A percentile compares a stretch with the other conserved stretches of the same genome.
Evolutionary conservation across 2,797 vertebrate species (phyloP).

Genomic region (Bradypus variegatus): DNA sequence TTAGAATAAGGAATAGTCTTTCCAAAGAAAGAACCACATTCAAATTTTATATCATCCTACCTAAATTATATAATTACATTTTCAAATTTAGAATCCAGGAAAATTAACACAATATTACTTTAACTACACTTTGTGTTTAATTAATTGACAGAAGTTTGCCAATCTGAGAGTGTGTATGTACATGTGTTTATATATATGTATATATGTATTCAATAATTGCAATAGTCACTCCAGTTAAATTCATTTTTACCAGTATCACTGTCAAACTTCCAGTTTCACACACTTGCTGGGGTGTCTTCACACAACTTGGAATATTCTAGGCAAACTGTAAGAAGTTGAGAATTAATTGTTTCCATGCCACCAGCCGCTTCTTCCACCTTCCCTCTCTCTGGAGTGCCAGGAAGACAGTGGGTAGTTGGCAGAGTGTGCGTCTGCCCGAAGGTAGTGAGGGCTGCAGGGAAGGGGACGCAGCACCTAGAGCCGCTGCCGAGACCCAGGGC

Average conservation of each 20-base stretch:
- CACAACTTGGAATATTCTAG: constrained; percentile 39
- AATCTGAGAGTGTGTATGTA: neutral
- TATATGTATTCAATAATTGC: neutral
- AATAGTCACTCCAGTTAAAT: neutral
- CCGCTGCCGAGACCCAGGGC: neutral
- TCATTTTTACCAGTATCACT: constrained; percentile 11
- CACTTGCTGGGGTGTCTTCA: neutral
- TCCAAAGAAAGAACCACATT: neutral
- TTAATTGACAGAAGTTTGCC: neutral
- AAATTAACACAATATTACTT: neutral
- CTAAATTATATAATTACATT: neutral
- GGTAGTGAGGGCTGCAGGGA: neutral
- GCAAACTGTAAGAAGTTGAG: constrained; percentile 34
- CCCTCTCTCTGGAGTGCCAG: neutral
- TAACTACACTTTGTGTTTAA: neutral
- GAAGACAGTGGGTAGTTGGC: constrained; percentile 29
- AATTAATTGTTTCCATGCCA: constrained; percentile 51
- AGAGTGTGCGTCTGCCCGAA: constrained; percentile 17
- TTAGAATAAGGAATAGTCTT: neutral
- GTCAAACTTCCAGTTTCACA: constrained; percentile 35
- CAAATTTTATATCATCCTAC: neutral
- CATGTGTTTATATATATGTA: neutral
- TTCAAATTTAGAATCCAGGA: neutral
- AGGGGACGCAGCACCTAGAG: neutral
- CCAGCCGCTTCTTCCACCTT: neutral